Evolutionary conservation across 2,888 invertebrate genomes (phyloP).

Genomic region (Thereva nobilitata): DNA sequence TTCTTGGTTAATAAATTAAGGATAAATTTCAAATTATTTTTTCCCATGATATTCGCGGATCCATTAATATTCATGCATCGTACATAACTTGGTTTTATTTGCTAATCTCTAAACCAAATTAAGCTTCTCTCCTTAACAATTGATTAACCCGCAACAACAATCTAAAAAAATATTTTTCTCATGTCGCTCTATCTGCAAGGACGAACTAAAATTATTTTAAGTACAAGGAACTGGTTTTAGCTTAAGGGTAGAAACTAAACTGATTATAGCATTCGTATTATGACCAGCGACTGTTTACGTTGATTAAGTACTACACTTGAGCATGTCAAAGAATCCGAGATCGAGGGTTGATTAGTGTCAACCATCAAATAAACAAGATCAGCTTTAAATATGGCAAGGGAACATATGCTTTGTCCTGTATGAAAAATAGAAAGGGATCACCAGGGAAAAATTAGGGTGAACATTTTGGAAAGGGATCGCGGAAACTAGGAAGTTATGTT

Average conservation of each 20-base stretch:
- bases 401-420: neutral
- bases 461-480: neutral
- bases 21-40: no score
- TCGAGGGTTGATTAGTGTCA: slow-evolving; percentile 32
- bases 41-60: no score
- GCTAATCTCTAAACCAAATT: no score
- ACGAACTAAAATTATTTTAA: no score
- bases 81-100: no score
- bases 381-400: neutral
- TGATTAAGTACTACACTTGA: slow-evolving; percentile 58
- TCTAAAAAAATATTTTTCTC: no score
- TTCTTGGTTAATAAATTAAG: no score
- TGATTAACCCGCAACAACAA: no score
- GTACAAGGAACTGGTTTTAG: no score
- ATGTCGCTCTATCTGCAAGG: no score
- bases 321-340: slow-evolving; percentile 48
- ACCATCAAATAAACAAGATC: slow-evolving; percentile 16
- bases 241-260: neutral
- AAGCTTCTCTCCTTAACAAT: no score
- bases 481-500: slow-evolving; percentile 18
- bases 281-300: slow-evolving; percentile 54
- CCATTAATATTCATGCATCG: no score
- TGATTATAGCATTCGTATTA: slow-evolving; percentile 14
- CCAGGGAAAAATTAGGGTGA: neutral
- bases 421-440: slow-evolving; percentile 1